Conservation (phyloP, 2,797 vertebrate species). For the Myotis vivesi region DNA sequence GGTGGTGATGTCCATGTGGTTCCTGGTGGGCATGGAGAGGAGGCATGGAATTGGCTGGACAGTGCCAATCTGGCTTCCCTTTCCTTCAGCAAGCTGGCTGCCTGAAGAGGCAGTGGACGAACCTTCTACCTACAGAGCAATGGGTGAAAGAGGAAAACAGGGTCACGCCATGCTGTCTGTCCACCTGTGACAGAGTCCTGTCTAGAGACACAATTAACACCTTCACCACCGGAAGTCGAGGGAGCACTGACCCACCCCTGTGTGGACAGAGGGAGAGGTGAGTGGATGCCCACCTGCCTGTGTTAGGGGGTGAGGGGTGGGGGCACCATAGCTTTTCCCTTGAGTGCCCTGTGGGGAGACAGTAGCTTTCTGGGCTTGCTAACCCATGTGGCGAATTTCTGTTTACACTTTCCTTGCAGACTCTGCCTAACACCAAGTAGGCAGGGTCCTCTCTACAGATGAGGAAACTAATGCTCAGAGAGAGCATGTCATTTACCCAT, state of each 20-base stretch:
- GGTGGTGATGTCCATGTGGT: slow-evolving; percentile 98
- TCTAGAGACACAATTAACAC: not conserved
- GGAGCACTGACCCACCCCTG: not conserved
- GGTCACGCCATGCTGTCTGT: not conserved
- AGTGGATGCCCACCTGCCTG: not conserved
- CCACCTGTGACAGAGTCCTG: not conserved
- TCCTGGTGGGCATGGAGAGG: slow-evolving; percentile 96
- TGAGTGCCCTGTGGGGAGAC: not conserved
- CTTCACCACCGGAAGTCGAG: not conserved
- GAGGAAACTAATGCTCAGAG: not conserved
- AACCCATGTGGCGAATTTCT: not conserved
- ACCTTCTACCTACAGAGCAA: slow-evolving; percentile 87
- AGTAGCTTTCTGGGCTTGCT: not conserved
- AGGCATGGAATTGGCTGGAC: slow-evolving; percentile 92
- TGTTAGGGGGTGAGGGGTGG: not conserved
- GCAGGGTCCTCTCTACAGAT: not conserved
- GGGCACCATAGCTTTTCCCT: not conserved
- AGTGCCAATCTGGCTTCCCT: slow-evolving; percentile 86
- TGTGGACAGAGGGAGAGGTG: not conserved
- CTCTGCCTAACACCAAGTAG: not conserved
- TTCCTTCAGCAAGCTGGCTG: slow-evolving; percentile 86
- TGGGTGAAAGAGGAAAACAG: not conserved
- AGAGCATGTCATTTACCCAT: not conserved
- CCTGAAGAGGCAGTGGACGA: slow-evolving; percentile 86
- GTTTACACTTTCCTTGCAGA: not conserved